phyloP scores from a whole-genome alignment of 2,888 invertebrate genomes.

The Pollenia labialis region DNA sequence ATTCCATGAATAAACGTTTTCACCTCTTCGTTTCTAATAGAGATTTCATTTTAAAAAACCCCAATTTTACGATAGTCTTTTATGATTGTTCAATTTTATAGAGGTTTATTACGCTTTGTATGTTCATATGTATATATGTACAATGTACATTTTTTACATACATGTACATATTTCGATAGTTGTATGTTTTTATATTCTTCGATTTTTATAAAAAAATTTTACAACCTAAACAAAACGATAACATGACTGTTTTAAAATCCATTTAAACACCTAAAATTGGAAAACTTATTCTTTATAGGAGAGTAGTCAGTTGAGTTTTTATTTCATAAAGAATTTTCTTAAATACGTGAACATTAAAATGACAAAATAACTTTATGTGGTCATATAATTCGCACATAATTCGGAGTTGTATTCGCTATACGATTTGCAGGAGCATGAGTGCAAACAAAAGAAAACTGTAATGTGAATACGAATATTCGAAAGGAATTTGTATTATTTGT shows the following conservation, averaged over 20 bases:
- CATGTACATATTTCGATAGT: too few relatives aligned
- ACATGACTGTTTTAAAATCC: slow-evolving; percentile 15
- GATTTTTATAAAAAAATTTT: slow-evolving; percentile 3
- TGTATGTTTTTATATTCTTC: not conserved
- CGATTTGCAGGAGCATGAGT: not conserved
- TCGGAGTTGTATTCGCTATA: not conserved
- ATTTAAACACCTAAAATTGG: slow-evolving; percentile 18
- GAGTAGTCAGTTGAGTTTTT: not conserved
- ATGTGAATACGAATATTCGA: slow-evolving; percentile 41
- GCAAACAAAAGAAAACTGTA: slow-evolving; percentile 14
- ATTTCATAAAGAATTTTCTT: slow-evolving; percentile 13
- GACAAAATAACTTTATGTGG: slow-evolving; percentile 62
- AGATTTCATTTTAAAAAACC: slow-evolving; percentile 27
- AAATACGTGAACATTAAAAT: not conserved
- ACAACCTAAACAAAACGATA: slow-evolving; percentile 25
- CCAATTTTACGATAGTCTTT: slow-evolving; percentile 48
- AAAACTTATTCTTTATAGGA: too few relatives aligned
- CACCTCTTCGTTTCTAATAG: not conserved
- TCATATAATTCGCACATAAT: slow-evolving; percentile 54
- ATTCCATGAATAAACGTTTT: slow-evolving; percentile 25
- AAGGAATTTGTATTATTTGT: slow-evolving; percentile 34
- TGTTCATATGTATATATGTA: too few relatives aligned
- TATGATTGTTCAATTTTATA: slow-evolving; percentile 55
- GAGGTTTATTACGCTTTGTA: not conserved
- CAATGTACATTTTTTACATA: too few relatives aligned